Conservation (phyloP, 2,888 invertebrate genomes). For the Brachyopa scutellaris region DNA sequence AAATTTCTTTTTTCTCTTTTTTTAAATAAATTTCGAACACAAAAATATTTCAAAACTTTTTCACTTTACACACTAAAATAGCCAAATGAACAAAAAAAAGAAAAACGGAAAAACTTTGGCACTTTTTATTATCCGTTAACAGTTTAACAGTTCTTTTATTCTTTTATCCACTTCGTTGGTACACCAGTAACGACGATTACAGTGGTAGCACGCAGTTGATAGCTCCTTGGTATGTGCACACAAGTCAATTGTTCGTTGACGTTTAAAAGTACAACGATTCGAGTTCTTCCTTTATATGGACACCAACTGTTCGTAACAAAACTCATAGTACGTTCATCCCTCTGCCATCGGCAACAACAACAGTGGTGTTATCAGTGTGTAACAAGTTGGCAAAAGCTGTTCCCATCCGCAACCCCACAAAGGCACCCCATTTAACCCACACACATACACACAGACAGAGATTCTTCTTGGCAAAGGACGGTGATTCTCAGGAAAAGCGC, state of each 20-base stretch:
- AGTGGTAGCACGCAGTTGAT: constrained; percentile 40
- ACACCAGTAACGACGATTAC: constrained; percentile 40
- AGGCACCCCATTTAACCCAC: constrained; percentile 1
- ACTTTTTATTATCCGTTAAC: constrained; percentile 47
- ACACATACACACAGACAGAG: constrained; percentile 24
- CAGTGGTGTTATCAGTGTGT: constrained; percentile 62
- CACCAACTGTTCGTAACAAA: constrained; percentile 37
- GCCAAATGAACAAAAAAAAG: neutral
- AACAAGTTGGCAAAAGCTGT: constrained; percentile 70
- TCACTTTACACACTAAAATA: constrained; percentile 1
- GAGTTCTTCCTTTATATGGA: constrained; percentile 67
- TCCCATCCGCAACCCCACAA: neutral
- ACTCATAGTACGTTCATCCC: constrained; percentile 51
- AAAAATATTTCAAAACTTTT: neutral
- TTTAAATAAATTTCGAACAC: neutral
- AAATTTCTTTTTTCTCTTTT: neutral
- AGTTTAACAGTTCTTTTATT: constrained; percentile 55
- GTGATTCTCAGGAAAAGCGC: constrained; percentile 44
- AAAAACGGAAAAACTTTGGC: constrained; percentile 3
- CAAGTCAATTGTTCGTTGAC: constrained; percentile 69
- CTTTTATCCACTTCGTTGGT: constrained; percentile 51
- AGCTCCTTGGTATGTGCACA: constrained; percentile 61
- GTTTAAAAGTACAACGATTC: constrained; percentile 64
- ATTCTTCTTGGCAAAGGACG: neutral
- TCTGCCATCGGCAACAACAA: constrained; percentile 31